A percentile compares a stretch with the other conserved stretches of the same genome.
Evolutionary conservation across 2,888 invertebrate species (phyloP).

Genomic region (Acanthococcus lagerstroemiae): DNA sequence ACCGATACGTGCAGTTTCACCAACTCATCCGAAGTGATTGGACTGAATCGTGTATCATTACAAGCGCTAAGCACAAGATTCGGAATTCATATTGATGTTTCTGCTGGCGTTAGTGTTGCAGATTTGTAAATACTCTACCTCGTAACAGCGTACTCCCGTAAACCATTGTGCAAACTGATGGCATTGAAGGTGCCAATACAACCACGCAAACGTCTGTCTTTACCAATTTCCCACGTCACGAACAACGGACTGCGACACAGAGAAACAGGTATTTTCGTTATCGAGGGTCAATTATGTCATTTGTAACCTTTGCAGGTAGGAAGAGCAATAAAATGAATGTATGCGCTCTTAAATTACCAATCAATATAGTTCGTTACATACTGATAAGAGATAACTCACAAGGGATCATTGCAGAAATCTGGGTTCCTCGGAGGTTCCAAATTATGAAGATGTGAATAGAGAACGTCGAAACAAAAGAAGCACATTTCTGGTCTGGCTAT

Average conservation of each 20-base stretch:
- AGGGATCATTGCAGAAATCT: slow-evolving; percentile 87
- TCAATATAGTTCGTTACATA: no score
- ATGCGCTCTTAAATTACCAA: no score
- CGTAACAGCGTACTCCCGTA: slow-evolving; percentile 92
- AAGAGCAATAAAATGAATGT: no score
- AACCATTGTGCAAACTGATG: slow-evolving; percentile 85
- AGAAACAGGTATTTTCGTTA: no score
- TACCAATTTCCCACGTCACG: slow-evolving; percentile 98
- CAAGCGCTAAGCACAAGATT: slow-evolving; percentile 68
- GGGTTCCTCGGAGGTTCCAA: slow-evolving; percentile 85
- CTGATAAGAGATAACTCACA: slow-evolving; percentile 57
- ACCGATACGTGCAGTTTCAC: slow-evolving; percentile 87
- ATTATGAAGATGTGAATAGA: slow-evolving; percentile 87
- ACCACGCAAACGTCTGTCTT: slow-evolving; percentile 86
- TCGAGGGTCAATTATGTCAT: neutral
- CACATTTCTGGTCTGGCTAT: slow-evolving; percentile 94
- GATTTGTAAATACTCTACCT: slow-evolving; percentile 46
- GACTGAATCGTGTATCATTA: slow-evolving; percentile 93
- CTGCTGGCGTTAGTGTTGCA: neutral
- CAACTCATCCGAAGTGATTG: slow-evolving; percentile 88
- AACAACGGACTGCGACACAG: slow-evolving; percentile 96
- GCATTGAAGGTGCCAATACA: slow-evolving; percentile 99
- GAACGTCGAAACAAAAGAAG: slow-evolving; percentile 97
- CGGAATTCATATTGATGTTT: no score
- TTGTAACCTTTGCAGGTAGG: neutral